phyloP scores from a whole-genome alignment of 2,888 invertebrate genomes.

The Hypena proboscidalis region DNA sequence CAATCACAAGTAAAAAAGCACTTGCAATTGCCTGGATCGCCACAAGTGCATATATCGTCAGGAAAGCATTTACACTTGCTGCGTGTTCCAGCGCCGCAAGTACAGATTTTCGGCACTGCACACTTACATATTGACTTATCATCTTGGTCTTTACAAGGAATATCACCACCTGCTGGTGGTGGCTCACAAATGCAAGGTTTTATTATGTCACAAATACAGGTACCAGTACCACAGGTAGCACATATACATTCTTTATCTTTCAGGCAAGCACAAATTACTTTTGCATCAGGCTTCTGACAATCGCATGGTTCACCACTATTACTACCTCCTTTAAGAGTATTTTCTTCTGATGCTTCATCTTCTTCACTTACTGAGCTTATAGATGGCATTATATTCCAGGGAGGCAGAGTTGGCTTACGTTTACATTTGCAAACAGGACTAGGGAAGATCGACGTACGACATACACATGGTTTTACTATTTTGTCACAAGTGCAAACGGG shows the following conservation, averaged over 20 bases:
- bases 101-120: constrained; percentile 51
- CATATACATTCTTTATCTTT: constrained; percentile 66
- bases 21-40: constrained; percentile 64
- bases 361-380: constrained; percentile 12
- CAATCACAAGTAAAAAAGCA: constrained; percentile 67
- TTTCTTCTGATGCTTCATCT: constrained; percentile 13
- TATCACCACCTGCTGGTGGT: constrained; percentile 43
- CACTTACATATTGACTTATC: constrained; percentile 63
- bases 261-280: constrained; percentile 55
- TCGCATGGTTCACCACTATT: constrained; percentile 51
- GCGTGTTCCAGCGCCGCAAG: constrained; percentile 47
- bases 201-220: constrained; percentile 65
- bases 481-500: constrained; percentile 63
- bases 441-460: constrained; percentile 57
- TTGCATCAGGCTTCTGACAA: constrained; percentile 61
- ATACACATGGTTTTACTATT: constrained; percentile 71
- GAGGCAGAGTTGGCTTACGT: constrained; percentile 49
- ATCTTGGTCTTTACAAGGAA: constrained; percentile 52
- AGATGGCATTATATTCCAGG: constrained; percentile 2
- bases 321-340: constrained; percentile 18
- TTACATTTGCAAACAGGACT: constrained; percentile 65
- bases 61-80: constrained; percentile 61
- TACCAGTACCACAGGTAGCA: constrained; percentile 32
- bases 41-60: constrained; percentile 60
- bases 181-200: constrained; percentile 64